phyloP scores from a whole-genome alignment of 2,797 vertebrate species.

The Tokudaia tokunoshimensis region DNA sequence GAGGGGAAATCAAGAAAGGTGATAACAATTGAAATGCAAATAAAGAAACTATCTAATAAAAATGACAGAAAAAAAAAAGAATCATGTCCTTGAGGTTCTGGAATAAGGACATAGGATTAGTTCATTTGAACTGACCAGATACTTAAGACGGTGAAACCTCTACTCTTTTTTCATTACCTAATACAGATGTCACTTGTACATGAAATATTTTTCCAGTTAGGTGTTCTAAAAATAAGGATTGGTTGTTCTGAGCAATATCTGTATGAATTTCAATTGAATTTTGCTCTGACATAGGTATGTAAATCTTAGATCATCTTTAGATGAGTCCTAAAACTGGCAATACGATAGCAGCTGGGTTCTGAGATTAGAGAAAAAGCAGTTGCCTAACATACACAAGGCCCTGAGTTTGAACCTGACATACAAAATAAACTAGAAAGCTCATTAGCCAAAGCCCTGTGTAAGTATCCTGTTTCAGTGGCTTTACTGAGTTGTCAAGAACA shows the following conservation, averaged over 20 bases:
- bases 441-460: background rate
- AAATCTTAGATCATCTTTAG: slow-evolving; percentile 3
- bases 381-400: background rate
- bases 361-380: background rate
- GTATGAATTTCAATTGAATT: slow-evolving; percentile 18
- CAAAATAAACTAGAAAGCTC: background rate
- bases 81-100: background rate
- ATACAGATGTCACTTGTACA: background rate
- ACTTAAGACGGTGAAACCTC: background rate
- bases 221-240: slow-evolving; percentile 5
- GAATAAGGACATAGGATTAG: slow-evolving; percentile 6
- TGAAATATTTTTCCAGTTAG: background rate
- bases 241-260: slow-evolving; percentile 18
- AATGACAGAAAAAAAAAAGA: background rate
- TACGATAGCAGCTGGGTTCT: background rate
- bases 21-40: no score
- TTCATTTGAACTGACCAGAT: background rate
- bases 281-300: background rate
- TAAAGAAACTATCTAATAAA: no score
- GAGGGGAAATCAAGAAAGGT: no score
- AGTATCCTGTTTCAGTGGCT: background rate
- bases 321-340: background rate
- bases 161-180: slow-evolving; percentile 21
- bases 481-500: background rate
- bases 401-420: background rate